Conservation (phyloP, 2,888 invertebrate genomes). For the Chouioia cunea region DNA sequence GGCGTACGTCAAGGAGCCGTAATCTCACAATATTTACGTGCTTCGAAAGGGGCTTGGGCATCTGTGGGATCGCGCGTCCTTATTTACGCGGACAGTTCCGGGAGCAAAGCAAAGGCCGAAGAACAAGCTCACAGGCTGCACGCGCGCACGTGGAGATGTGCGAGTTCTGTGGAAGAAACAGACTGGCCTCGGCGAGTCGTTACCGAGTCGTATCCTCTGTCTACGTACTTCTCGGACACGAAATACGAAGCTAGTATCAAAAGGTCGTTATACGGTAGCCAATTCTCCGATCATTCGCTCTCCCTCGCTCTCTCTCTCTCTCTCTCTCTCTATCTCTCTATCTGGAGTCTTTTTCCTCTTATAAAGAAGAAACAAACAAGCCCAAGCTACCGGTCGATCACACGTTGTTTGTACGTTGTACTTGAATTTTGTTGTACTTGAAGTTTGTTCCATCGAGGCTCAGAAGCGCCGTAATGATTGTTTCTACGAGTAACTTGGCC, state of each 20-base stretch:
- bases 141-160: constrained; percentile 38
- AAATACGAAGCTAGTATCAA: constrained; percentile 65
- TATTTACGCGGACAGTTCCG: constrained; percentile 26
- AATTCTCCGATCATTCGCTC: too few species aligned
- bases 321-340: neutral
- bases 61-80: neutral
- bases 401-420: too few species aligned
- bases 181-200: too few species aligned
- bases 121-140: neutral
- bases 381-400: too few species aligned
- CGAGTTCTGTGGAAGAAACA: too few species aligned
- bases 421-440: too few species aligned
- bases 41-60: neutral
- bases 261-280: constrained; percentile 59
- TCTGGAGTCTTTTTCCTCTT: constrained; percentile 34
- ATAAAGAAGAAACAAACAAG: constrained; percentile 60
- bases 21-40: neutral
- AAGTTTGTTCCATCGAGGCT: too few species aligned
- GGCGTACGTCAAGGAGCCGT: neutral
- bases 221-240: constrained; percentile 55
- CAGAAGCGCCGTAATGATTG: too few species aligned
- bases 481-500: too few species aligned
- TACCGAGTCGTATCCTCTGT: constrained; percentile 15
- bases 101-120: constrained; percentile 8
- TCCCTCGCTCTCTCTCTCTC: too few species aligned